Evolutionary conservation across 2,888 invertebrate species (phyloP).

Genomic region (Geophilus truncorum): DNA sequence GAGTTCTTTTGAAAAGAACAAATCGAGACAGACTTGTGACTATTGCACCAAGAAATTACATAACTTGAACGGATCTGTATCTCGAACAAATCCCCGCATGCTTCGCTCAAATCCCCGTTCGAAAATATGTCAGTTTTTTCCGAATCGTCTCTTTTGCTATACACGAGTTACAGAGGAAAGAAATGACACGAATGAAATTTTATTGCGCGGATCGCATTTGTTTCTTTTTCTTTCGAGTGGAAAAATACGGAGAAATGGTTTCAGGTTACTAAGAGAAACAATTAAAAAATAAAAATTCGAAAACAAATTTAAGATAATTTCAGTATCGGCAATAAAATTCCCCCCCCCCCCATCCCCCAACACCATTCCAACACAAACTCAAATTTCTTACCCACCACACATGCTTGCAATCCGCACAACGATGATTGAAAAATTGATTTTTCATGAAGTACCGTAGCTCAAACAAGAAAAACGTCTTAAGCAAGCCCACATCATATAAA

Average conservation of each 20-base stretch:
- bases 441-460: constrained; percentile 14
- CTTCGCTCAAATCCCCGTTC: not conserved
- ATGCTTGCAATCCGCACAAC: not conserved
- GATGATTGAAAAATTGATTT: constrained; percentile 20
- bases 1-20: not conserved
- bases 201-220: not conserved
- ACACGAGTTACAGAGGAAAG: not conserved
- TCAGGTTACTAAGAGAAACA: not conserved
- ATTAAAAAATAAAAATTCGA: not conserved
- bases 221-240: not conserved
- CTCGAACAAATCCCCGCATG: not conserved
- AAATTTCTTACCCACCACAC: not conserved
- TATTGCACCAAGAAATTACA: constrained; percentile 7
- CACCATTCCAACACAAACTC: not conserved
- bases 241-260: not conserved
- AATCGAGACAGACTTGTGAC: not conserved
- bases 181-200: not conserved
- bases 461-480: constrained; percentile 15
- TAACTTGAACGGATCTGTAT: not conserved
- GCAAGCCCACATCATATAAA: not conserved
- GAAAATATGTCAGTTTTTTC: not conserved
- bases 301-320: not conserved
- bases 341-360: too few relatives aligned
- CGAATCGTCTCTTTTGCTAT: not conserved
- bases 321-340: not conserved